These are phyloP conservation scores for Agrochola lychnidis DNA, from an alignment of 2,888 invertebrate species.

Conservation along the genomic window DNA sequence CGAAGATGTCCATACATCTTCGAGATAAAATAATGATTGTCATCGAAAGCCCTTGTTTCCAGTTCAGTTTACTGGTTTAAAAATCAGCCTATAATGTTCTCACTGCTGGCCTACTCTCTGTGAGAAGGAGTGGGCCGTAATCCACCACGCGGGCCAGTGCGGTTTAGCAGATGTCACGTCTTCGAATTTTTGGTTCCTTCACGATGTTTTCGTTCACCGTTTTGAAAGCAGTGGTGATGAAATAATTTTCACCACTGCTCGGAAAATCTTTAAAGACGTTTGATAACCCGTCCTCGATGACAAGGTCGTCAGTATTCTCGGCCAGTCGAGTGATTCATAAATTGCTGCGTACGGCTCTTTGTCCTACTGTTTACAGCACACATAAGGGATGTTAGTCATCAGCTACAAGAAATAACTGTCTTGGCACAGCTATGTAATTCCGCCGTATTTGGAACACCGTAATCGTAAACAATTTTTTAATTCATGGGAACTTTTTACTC, in stretches of 20 bases:
- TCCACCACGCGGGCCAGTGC: no score
- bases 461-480: slow-evolving; percentile 29
- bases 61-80: not conserved
- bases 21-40: not conserved
- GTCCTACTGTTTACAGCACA: slow-evolving; percentile 63
- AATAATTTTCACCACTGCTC: no score
- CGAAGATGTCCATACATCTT: no score
- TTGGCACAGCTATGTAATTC: slow-evolving; percentile 55
- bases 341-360: slow-evolving; percentile 69
- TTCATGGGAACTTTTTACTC: slow-evolving; percentile 49
- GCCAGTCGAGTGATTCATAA: slow-evolving; percentile 61
- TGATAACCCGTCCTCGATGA: slow-evolving; percentile 20
- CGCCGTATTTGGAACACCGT: slow-evolving; percentile 41
- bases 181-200: no score
- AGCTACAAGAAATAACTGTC: slow-evolving; percentile 69
- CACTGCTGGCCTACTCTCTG: no score
- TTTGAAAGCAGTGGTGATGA: no score
- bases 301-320: slow-evolving; percentile 62
- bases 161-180: no score
- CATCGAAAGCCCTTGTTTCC: not conserved
- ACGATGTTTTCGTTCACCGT: no score
- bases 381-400: slow-evolving; percentile 70
- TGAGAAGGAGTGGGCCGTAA: no score
- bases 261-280: slow-evolving; percentile 21
- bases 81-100: no score